Conservation (phyloP, 1,140 invertebrate species). For the Acarapis woodi region DNA sequence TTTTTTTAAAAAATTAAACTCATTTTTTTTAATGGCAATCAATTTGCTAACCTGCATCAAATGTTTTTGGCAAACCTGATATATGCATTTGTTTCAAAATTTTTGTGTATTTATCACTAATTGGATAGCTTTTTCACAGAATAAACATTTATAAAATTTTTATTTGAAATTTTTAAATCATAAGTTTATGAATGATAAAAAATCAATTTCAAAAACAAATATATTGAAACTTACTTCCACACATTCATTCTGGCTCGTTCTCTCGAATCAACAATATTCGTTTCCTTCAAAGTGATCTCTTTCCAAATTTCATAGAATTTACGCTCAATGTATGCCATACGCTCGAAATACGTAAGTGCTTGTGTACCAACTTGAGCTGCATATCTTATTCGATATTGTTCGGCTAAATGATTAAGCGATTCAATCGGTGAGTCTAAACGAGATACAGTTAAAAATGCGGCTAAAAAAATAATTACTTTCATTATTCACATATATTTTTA, state of each 20-base stretch:
- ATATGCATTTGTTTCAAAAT: constrained; percentile 94
- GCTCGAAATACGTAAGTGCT: constrained; percentile 68
- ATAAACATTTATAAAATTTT: too few species aligned
- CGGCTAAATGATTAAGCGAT: constrained; percentile 62
- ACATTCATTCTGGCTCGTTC: constrained; percentile 76
- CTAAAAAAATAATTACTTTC: too few species aligned
- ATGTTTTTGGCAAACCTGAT: constrained; percentile 34
- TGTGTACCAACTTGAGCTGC: constrained; percentile 50
- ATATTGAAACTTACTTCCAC: too few species aligned
- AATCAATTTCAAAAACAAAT: too few species aligned
- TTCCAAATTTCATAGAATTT: constrained; percentile 85
- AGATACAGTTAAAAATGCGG: constrained; percentile 74
- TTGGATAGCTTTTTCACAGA: too few species aligned
- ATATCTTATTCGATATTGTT: constrained; percentile 59
- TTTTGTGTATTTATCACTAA: constrained; percentile 90
- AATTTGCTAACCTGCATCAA: too few species aligned
- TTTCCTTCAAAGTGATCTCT: constrained; percentile 76
- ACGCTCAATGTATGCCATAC: constrained; percentile 83
- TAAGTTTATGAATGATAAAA: too few species aligned
- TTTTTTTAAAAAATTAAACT: too few species aligned
- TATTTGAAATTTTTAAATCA: too few species aligned
- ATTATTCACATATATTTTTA: too few species aligned
- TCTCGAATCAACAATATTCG: constrained; percentile 43
- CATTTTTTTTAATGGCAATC: too few species aligned
- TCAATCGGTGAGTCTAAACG: constrained; percentile 69